Evolutionary conservation across 2,888 invertebrate species (phyloP).

Genomic region (Micropterix aruncella): DNA sequence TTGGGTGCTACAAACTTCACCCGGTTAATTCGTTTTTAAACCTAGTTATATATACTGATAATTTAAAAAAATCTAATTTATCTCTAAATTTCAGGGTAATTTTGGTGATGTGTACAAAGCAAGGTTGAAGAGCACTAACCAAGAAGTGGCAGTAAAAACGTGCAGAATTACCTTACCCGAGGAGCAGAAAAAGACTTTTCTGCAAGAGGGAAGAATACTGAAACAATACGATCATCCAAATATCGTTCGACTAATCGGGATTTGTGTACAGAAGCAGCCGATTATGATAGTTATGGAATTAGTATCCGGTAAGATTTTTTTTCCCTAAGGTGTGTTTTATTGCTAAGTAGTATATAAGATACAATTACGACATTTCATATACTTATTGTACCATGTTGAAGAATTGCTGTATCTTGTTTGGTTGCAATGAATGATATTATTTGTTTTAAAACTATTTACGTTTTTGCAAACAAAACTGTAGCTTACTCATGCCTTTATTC

Average conservation of each 20-base stretch:
- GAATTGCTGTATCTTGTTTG: too few relatives aligned
- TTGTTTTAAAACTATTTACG: too few relatives aligned
- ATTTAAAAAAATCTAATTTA: slow-evolving; percentile 1
- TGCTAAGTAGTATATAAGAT: too few relatives aligned
- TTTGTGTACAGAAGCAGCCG: slow-evolving; percentile 95
- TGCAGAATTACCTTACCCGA: slow-evolving; percentile 89
- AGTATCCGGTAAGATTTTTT: slow-evolving; percentile 51
- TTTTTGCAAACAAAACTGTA: too few relatives aligned
- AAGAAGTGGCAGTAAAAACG: slow-evolving; percentile 91
- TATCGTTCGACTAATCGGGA: slow-evolving; percentile 90
- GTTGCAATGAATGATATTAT: too few relatives aligned
- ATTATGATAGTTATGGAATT: slow-evolving; percentile 99
- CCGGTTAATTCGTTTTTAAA: too few relatives aligned
- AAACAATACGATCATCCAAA: slow-evolving; percentile 96
- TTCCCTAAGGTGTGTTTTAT: too few relatives aligned
- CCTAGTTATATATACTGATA: slow-evolving; percentile 1
- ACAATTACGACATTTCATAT: too few relatives aligned
- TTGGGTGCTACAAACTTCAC: background rate
- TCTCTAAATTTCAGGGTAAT: slow-evolving; percentile 57
- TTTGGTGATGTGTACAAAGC: slow-evolving; percentile 97
- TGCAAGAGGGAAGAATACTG: slow-evolving; percentile 88
- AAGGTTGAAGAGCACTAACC: slow-evolving; percentile 63
- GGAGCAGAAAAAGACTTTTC: slow-evolving; percentile 84
- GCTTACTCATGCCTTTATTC: too few relatives aligned
- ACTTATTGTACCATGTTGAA: too few relatives aligned